phyloP scores from a whole-genome alignment of 2,113 vertebrate species.

The Narcine bancroftii region DNA sequence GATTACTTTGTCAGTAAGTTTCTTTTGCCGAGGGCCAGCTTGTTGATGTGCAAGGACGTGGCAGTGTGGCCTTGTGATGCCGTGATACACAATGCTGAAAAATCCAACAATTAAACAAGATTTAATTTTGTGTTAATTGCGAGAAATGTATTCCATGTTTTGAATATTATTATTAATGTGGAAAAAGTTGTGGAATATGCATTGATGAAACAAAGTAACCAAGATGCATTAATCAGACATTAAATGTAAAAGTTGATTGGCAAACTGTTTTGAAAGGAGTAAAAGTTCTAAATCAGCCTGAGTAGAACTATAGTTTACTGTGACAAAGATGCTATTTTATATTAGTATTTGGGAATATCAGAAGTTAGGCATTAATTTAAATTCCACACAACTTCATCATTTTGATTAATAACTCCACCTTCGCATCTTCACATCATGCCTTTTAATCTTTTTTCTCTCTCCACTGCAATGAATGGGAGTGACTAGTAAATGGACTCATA shows the following conservation, averaged over 20 bases:
- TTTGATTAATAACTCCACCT: conserved; percentile 28
- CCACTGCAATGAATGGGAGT: conserved; percentile 25
- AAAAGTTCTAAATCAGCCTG: not conserved
- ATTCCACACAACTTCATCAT: not conserved
- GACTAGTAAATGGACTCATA: not conserved
- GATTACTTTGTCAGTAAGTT: not conserved
- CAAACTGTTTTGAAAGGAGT: not conserved
- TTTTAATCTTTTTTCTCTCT: conserved; percentile 22
- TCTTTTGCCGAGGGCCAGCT: not conserved
- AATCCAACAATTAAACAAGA: not conserved
- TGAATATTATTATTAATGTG: not conserved
- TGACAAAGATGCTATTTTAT: not conserved
- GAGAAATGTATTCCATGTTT: not conserved
- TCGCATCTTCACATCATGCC: not conserved
- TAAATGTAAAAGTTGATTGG: not conserved
- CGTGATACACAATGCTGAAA: not conserved
- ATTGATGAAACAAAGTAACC: not conserved
- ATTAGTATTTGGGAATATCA: not conserved
- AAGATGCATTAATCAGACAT: not conserved
- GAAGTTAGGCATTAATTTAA: not conserved
- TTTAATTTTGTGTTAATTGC: not conserved
- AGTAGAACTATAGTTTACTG: not conserved
- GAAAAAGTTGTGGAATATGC: not conserved
- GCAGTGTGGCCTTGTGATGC: not conserved
- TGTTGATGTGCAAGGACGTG: not conserved